These are phyloP conservation scores for Watsonalla binaria DNA, from an alignment of 2,888 invertebrate species.

Conservation along the genomic window DNA sequence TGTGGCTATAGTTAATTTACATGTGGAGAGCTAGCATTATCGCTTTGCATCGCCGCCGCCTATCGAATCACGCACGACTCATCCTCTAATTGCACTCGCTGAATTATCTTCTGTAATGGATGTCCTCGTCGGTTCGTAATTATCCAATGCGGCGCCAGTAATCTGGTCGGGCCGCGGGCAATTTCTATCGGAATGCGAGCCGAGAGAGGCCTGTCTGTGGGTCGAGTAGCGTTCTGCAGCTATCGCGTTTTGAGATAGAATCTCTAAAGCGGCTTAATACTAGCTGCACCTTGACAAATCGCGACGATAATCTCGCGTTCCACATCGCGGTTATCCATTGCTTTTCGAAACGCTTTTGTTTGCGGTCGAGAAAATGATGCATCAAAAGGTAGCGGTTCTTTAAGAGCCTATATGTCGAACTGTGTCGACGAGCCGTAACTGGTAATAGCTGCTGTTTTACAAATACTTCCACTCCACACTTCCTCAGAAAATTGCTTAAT, in stretches of 20 bases:
- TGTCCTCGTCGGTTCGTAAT: conserved; percentile 65
- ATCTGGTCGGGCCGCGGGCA: conserved; percentile 52
- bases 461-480: no score
- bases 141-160: conserved; percentile 64
- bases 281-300: conserved; percentile 51
- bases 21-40: conserved; percentile 34
- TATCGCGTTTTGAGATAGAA: conserved; percentile 46
- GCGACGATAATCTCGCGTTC: conserved; percentile 35
- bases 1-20: conserved; percentile 46
- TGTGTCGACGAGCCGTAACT: conserved; percentile 24
- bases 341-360: conserved; percentile 18
- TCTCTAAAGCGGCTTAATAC: conserved; percentile 25
- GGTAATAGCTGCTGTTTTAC: conserved; percentile 21
- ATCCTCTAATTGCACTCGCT: conserved; percentile 61
- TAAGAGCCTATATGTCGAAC: conserved; percentile 16
- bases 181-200: conserved; percentile 62
- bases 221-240: conserved; percentile 57
- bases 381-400: conserved; percentile 30
- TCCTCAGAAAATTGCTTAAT: conserved; percentile 54
- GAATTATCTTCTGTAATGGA: conserved; percentile 70
- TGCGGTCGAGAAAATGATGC: conserved; percentile 20
- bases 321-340: conserved; percentile 25
- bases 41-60: conserved; percentile 32
- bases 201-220: conserved; percentile 43
- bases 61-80: conserved; percentile 57